Conservation (phyloP, 2,888 invertebrate genomes). For the Synanthedon formicaeformis region DNA sequence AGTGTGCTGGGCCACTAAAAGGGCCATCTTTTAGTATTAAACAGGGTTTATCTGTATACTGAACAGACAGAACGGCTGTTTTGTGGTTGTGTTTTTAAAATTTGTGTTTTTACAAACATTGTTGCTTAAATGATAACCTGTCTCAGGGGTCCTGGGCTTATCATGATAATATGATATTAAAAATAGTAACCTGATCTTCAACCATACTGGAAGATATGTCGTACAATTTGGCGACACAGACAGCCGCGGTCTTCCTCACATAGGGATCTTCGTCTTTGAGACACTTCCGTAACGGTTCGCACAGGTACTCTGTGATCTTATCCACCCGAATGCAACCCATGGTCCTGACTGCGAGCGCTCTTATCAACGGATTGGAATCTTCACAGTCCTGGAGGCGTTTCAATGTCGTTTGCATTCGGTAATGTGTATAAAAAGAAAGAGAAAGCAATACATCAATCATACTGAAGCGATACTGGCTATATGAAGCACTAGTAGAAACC, state of each 20-base stretch:
- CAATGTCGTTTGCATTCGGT: constrained; percentile 29
- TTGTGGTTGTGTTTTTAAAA: no score
- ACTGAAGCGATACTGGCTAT: constrained; percentile 45
- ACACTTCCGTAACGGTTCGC: constrained; percentile 96
- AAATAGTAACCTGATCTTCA: constrained; percentile 54
- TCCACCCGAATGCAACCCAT: constrained; percentile 99
- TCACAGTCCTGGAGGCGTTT: constrained; percentile 88
- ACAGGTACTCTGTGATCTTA: constrained; percentile 99
- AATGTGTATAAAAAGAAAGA: constrained; percentile 27
- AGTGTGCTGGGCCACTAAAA: no score
- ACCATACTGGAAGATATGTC: constrained; percentile 89
- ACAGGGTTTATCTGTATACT: no score
- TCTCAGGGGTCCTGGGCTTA: no score
- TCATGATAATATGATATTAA: no score
- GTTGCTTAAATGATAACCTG: no score
- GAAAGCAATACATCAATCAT: constrained; percentile 44
- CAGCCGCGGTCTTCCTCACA: constrained; percentile 98
- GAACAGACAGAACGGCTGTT: no score
- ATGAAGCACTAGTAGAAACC: constrained; percentile 33
- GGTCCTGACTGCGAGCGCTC: constrained; percentile 97
- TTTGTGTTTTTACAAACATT: no score
- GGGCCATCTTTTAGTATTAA: no score
- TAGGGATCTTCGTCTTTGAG: constrained; percentile 97
- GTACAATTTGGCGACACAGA: constrained; percentile 98
- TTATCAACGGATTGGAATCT: constrained; percentile 98